Base-by-base conservation (phyloP, 2,888 invertebrate species). In the Andrena bicolor region DNA sequence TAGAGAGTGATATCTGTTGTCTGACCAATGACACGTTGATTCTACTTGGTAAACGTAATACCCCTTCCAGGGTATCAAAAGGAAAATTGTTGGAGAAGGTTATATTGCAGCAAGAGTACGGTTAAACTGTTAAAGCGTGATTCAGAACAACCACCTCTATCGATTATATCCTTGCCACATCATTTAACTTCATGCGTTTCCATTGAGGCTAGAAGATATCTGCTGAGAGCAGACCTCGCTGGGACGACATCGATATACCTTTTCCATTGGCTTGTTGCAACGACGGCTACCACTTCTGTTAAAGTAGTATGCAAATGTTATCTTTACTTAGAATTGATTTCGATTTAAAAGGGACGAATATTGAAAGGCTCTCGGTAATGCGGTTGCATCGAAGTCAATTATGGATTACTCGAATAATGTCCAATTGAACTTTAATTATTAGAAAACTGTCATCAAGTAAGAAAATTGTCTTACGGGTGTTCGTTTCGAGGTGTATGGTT, bases 151-250 rank as follows among this genome's bases (percentile, higher is more conserved):
- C 32, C 53, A 68, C 32, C 53, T 53, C 53, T 53, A 32, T 32
- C 53, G 53, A 53, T 68, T 53, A 26, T 51, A 68, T 32, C 32
- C 51, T 68, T 63, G 20, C 63, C 68, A 13, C 53, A 7, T 53
- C 30, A 53, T 68, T 68, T 68, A 68, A 68, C 48, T 65, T 65
- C 8, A 65, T 41, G 26, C 41, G 41, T 63, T 65, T 41, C 48
- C 49, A 49, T 65, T 49, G 28, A 49, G 26, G 7, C 26, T 23
- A 30, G 28, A 56, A 56, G 56, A 30, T 58, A 56, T 56, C 26
- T 56, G 10, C 56, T 23, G 58, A 58, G 58, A 58, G 28, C 26
- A 58, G 26, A 28, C 28, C 10, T 30, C 16, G 58, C 26, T 30
- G 20, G 16, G 16, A 13, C 58, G 28, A 26, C 28, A 16, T 16